phyloP scores from a whole-genome alignment of 2,888 invertebrate genomes.

The Phyto melanocephala region DNA sequence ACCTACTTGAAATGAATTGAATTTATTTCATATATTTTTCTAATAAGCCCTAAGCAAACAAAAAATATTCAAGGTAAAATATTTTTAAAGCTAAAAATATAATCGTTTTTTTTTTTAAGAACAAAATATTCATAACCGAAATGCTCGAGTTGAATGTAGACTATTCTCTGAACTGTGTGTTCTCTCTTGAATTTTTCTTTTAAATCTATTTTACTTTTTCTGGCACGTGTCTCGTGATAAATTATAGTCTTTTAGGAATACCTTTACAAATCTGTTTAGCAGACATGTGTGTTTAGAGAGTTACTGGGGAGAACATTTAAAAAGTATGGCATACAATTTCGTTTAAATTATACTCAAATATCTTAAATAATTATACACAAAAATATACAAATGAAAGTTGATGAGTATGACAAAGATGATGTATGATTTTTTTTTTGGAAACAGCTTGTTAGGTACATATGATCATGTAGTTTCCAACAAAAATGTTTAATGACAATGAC shows the following conservation, averaged over 20 bases:
- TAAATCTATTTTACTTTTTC: neutral
- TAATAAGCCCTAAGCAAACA: neutral
- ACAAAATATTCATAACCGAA: neutral
- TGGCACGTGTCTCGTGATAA: constrained; percentile 46
- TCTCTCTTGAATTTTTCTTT: no score
- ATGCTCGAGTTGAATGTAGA: neutral
- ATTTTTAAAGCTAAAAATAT: neutral
- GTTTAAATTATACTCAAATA: neutral
- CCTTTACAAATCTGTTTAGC: no score
- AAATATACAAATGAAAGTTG: neutral
- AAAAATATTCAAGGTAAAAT: no score
- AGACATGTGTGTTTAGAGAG: constrained; percentile 12
- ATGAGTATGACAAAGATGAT: neutral
- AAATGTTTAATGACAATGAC: neutral
- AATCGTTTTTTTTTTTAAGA: neutral
- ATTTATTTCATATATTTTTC: no score
- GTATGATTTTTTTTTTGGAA: neutral
- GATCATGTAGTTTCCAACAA: neutral
- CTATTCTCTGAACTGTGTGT: neutral
- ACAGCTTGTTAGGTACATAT: no score
- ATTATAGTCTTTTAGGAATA: constrained; percentile 11
- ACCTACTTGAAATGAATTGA: neutral
- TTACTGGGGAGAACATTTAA: constrained; percentile 23
- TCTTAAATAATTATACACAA: constrained; percentile 26
- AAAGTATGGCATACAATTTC: constrained; percentile 8